phyloP scores from a whole-genome alignment of 2,797 vertebrate species.

The Sebastes wilsoni region DNA sequence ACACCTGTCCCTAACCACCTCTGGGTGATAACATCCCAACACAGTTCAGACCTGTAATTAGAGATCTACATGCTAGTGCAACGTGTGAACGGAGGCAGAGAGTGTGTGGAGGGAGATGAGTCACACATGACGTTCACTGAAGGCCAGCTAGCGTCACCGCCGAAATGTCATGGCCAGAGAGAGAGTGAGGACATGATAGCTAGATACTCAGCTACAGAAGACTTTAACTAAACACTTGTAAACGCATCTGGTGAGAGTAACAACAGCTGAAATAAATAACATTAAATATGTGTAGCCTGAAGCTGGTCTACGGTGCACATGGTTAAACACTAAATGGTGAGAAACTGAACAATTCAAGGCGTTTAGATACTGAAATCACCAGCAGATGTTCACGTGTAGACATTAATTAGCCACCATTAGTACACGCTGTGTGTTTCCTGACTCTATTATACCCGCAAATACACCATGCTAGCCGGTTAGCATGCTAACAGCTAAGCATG shows the following conservation, averaged over 20 bases:
- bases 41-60: background rate
- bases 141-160: background rate
- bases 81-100: background rate
- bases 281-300: background rate
- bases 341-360: rapidly evolving
- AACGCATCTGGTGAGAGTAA: background rate
- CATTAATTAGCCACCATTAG: background rate
- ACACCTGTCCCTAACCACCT: background rate
- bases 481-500: conserved; percentile 70
- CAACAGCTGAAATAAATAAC: background rate
- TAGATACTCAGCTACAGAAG: background rate
- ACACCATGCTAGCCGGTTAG: conserved; percentile 52
- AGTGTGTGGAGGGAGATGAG: conserved; percentile 29
- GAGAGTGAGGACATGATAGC: background rate
- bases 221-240: background rate
- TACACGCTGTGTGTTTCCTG: background rate
- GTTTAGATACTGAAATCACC: rapidly evolving
- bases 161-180: background rate
- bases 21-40: background rate
- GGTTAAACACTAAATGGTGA: background rate
- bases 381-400: background rate
- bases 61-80: background rate
- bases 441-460: background rate
- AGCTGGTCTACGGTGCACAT: conserved; percentile 24
- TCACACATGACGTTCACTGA: conserved; percentile 28